Percentiles rank a stretch among this genome's conserved stretches.
Evolutionary conservation across 2,113 vertebrate species (phyloP).

Genomic region (Hypomesus transpacificus): DNA sequence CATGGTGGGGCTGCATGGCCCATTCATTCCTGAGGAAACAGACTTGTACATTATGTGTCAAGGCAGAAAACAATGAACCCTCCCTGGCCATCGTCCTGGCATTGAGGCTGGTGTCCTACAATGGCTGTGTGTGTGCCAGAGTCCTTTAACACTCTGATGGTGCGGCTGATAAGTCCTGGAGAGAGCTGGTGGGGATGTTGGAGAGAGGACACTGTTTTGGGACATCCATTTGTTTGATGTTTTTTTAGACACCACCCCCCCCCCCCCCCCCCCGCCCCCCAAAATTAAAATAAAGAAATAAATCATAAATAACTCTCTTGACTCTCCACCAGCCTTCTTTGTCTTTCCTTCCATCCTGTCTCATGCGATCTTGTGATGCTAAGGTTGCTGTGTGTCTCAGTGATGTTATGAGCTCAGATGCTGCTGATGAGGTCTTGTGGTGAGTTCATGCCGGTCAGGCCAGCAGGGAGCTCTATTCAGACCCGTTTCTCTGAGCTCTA

Average conservation of each 20-base stretch:
- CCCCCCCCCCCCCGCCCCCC: background rate
- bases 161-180: background rate
- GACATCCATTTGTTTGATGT: background rate
- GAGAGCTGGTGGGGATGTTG: background rate
- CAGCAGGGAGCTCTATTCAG: constrained; percentile 47
- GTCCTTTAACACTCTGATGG: background rate
- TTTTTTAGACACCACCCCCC: constrained; percentile 1
- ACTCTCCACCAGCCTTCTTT: background rate
- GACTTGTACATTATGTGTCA: constrained; percentile 15
- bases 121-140: constrained; percentile 12
- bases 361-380: background rate
- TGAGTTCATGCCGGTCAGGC: constrained; percentile 47
- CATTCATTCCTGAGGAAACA: constrained; percentile 2
- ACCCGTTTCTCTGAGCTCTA: constrained; percentile 50
- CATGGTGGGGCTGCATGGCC: background rate
- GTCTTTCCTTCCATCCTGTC: background rate
- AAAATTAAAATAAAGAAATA: no score
- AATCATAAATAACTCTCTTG: background rate
- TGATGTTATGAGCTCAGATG: constrained; percentile 28
- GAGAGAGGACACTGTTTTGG: background rate
- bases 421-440: constrained; percentile 34
- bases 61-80: constrained; percentile 8
- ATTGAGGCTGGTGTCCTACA: background rate
- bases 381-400: background rate
- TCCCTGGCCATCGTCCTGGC: background rate